phyloP scores from a whole-genome alignment of 1,140 invertebrate species.

The Prorops nasuta region DNA sequence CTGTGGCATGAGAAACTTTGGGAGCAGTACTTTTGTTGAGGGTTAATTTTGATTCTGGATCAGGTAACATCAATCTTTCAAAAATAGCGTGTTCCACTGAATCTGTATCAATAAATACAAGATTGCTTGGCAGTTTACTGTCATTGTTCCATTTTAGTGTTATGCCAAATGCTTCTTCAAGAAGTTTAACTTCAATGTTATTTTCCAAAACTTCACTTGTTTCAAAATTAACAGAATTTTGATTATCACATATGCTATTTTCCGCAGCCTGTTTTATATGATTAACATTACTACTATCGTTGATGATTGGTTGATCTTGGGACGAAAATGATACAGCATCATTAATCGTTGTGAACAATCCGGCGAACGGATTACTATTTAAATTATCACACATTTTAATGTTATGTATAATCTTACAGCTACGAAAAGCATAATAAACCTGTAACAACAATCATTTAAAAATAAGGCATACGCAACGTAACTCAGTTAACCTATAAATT shows the following conservation, averaged over 20 bases:
- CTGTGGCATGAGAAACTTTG: constrained; percentile 54
- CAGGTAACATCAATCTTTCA: constrained; percentile 71
- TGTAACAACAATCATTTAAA: too few relatives aligned
- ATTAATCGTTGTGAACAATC: constrained; percentile 46
- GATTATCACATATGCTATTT: not conserved
- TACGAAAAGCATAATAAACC: too few relatives aligned
- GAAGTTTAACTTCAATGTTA: too few relatives aligned
- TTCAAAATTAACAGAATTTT: not conserved
- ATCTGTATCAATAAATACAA: constrained; percentile 65
- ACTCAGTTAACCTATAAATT: too few relatives aligned
- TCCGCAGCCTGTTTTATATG: constrained; percentile 1
- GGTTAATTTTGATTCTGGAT: constrained; percentile 59
- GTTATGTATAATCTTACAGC: too few relatives aligned
- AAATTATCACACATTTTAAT: constrained; percentile 50
- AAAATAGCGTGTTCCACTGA: constrained; percentile 75
- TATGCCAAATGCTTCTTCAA: constrained; percentile 68
- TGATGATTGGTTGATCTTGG: constrained; percentile 16
- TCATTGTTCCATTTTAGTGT: constrained; percentile 53
- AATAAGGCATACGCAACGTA: too few relatives aligned
- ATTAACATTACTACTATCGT: constrained; percentile 4
- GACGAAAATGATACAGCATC: constrained; percentile 42
- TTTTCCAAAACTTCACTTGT: constrained; percentile 24
- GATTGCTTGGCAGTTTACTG: constrained; percentile 36
- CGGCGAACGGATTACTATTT: constrained; percentile 54
- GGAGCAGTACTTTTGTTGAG: constrained; percentile 39